phyloP scores from a whole-genome alignment of 2,113 vertebrate species.

The Cynopterus brachyotis region DNA sequence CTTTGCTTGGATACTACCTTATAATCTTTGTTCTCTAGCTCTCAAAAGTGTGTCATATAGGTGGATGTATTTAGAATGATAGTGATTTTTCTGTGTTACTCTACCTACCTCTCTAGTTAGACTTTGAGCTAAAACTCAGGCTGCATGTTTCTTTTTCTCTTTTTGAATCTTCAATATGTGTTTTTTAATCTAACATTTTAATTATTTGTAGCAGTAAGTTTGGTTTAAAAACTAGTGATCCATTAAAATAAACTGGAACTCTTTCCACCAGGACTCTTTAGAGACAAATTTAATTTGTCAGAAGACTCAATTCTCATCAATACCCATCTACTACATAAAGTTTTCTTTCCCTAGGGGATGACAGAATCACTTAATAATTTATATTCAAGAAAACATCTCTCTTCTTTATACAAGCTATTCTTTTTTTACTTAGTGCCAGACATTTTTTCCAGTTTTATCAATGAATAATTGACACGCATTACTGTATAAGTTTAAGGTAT shows the following conservation, averaged over 20 bases:
- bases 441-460: background rate
- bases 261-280: slow-evolving; percentile 15
- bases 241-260: background rate
- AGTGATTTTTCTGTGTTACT: background rate
- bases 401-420: background rate
- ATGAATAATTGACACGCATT: background rate
- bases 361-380: background rate
- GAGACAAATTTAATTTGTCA: background rate
- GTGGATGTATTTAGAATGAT: background rate
- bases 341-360: background rate
- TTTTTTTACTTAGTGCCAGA: background rate
- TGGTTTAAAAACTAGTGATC: background rate
- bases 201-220: background rate
- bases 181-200: background rate
- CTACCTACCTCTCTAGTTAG: background rate
- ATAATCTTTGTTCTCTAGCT: background rate
- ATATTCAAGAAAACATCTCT: background rate
- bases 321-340: background rate
- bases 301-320: background rate
- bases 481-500: background rate
- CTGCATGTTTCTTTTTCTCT: background rate
- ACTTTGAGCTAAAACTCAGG: background rate
- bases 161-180: background rate
- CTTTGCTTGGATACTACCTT: background rate
- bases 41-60: background rate